phyloP scores from a whole-genome alignment of 2,113 vertebrate genomes.

The Rhinoptilus africanus region DNA sequence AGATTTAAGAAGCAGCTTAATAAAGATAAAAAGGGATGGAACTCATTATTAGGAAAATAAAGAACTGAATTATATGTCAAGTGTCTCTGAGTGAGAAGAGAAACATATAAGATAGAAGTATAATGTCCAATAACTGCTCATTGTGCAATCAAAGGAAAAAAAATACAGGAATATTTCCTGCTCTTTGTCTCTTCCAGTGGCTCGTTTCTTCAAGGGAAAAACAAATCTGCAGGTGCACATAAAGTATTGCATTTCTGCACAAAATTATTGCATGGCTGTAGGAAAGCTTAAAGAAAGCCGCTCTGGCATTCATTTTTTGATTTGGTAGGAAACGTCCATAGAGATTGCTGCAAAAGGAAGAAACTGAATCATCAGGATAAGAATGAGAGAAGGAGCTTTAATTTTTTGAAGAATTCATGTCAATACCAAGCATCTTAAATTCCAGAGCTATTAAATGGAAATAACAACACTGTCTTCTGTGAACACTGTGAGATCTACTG shows the following conservation, averaged over 20 bases:
- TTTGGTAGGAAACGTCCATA: not conserved
- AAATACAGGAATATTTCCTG: not conserved
- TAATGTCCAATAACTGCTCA: not conserved
- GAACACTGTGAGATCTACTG: not conserved
- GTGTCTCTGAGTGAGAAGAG: not conserved
- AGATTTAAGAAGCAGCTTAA: not conserved
- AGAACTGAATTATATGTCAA: not conserved
- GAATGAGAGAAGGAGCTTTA: not conserved
- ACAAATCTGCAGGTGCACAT: not conserved
- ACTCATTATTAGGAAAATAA: not conserved
- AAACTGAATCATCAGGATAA: not conserved
- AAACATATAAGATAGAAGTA: not conserved
- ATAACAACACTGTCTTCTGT: not conserved
- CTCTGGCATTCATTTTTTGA: not conserved
- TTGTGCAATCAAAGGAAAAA: not conserved
- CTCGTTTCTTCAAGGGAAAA: not conserved
- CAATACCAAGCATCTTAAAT: not conserved
- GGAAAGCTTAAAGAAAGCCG: not conserved
- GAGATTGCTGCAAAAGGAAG: not conserved
- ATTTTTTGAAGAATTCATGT: not conserved
- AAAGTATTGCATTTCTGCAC: not conserved
- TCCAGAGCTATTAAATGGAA: not conserved
- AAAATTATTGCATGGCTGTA: not conserved
- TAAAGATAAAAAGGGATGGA: not conserved
- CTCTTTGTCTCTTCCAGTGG: not conserved